Evolutionary conservation across 2,888 invertebrate species (phyloP).

Genomic region (Sthenelais limicola): DNA sequence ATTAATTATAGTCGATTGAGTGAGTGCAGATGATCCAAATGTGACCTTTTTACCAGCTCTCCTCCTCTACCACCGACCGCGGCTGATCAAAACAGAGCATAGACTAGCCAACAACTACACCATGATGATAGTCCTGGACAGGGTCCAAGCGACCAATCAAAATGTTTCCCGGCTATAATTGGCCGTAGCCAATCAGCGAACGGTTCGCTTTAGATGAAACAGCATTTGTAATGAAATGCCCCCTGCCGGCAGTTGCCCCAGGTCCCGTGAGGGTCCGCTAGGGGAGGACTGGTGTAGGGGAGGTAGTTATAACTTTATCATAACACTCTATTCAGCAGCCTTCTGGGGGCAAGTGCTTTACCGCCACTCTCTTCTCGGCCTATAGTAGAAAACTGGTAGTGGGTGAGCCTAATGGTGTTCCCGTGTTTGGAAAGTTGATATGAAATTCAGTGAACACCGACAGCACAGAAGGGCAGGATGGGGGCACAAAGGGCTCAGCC

Average conservation of each 20-base stretch:
- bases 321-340: not conserved
- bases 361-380: constrained; percentile 6
- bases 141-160: constrained; percentile 15
- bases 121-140: constrained; percentile 14
- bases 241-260: not conserved
- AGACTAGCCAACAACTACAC: not conserved
- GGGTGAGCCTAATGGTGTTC: constrained; percentile 26
- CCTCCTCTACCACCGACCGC: constrained; percentile 1
- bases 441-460: constrained; percentile 1
- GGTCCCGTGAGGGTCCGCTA: not conserved
- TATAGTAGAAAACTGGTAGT: constrained; percentile 13
- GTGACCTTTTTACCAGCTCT: not conserved
- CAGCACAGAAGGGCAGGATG: too few species aligned
- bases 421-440: constrained; percentile 29
- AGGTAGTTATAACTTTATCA: not conserved
- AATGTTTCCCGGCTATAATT: too few species aligned
- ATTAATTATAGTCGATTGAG: constrained; percentile 17
- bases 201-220: constrained; percentile 13
- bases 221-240: constrained; percentile 13
- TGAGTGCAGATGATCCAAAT: not conserved
- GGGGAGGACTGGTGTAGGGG: not conserved
- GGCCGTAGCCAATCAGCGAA: constrained; percentile 27
- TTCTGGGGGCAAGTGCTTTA: too few species aligned
- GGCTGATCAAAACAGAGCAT: constrained; percentile 11
- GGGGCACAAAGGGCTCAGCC: constrained; percentile 1